phyloP scores from a whole-genome alignment of 2,797 vertebrate genomes.

The Lemur catta region DNA sequence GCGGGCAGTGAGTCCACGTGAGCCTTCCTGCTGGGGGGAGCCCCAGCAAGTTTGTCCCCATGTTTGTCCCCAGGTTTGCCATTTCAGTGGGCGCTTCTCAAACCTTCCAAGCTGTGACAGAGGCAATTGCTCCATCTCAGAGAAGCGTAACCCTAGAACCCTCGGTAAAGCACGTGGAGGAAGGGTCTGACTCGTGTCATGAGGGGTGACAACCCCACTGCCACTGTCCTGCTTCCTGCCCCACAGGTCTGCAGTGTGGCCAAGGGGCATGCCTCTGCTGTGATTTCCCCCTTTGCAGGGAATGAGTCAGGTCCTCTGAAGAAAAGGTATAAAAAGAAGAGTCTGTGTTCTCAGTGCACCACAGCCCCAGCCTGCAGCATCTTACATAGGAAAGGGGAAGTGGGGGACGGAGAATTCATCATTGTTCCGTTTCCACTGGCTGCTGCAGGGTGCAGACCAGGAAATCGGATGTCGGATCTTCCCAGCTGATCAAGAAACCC shows the following conservation, averaged over 20 bases:
- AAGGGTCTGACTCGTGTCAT: rapidly evolving
- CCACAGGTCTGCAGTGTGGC: rapidly evolving
- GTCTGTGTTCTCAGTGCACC: neutral
- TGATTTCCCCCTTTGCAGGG: neutral
- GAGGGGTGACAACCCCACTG: neutral
- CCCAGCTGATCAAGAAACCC: neutral
- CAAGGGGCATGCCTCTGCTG: neutral
- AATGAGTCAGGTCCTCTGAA: neutral
- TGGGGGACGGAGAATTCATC: neutral
- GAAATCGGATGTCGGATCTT: neutral
- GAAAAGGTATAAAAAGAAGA: neutral
- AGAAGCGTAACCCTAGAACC: neutral
- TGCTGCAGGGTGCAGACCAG: neutral
- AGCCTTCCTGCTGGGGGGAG: neutral
- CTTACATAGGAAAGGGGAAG: neutral
- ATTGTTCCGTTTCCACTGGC: neutral
- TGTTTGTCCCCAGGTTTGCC: neutral
- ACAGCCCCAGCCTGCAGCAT: no score
- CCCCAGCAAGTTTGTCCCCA: neutral
- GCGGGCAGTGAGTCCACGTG: neutral
- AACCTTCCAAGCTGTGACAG: neutral
- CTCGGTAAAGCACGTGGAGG: neutral
- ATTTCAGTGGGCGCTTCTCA: neutral
- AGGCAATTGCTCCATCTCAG: neutral
- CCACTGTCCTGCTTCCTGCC: neutral